Evolutionary conservation across 2,113 vertebrate species (phyloP), one percentile per base, ranked within the genome.

Genomic region (Embiotoca jacksoni): DNA sequence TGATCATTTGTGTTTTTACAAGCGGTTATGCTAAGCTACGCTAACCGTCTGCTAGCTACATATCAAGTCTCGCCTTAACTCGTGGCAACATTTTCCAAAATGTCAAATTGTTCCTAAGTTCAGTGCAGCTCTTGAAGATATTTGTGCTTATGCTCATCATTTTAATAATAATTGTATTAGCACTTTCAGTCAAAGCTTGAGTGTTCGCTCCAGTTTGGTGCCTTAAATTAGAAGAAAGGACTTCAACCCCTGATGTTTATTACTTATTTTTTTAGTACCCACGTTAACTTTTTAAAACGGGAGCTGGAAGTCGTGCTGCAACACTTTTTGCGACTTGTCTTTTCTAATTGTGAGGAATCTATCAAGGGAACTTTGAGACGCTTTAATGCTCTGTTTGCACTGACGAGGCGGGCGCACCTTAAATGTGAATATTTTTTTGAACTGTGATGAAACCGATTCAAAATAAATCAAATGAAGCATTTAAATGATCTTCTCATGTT

Each of bases 361-460:
- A 35, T 70, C 15, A 86, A 90, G 76, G 73, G 75, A 78, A 80
- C n/a, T 72, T 60, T 70, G 10, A 59, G 32, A 8, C 1, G 7
- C 75, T 82, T 85, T 70, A 53, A 66, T 72, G 55, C 36, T 8
- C 6, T 52, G 9, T 86, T 90, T 85, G 78, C 88, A 91, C 86
- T 76, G 72, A 83, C 15, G 0, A 58, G 37, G 68, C 55, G 32
- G 76, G 14, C 32, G 57, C 83, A 85, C 81, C 84, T 89, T 83
- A 65, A 89, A 89, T 92, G 89, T 92, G 84, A 89, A 88, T 88
- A 55, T 81, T 75, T 23, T 74, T 75, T 88, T 91, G 81, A 80
- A 88, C 88, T 91, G 63, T 83, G 78, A 87, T 77, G 49, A 84
- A 90, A 84, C 9, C 57, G 32, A 78, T 72, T 63, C 13, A 58